Base-by-base conservation (phyloP, 1,140 invertebrate genomes). In the Sarcophaga bullata region DNA sequence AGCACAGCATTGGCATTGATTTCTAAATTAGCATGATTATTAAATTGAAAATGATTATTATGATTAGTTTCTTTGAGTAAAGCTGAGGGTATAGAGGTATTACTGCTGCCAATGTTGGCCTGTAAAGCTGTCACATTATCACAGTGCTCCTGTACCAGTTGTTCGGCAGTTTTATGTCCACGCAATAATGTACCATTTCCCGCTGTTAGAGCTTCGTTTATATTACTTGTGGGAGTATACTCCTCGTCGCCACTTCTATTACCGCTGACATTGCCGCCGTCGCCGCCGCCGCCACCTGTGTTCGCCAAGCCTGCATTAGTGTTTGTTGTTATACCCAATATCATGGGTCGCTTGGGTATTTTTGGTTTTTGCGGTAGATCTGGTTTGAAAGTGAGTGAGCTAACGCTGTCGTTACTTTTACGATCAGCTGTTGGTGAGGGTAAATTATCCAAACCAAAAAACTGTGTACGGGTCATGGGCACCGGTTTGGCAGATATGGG, bases 391-490 rank as follows among this genome's bases (percentile, higher is more conserved):
- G 84, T 86, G 4, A 89, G 84, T 80, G 87, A 88, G 17, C 84
- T 85, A 37, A 88, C 85, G 76, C 88, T 89, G 9, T 89, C 88
- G 0, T 83, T 87, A 73, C 88, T 89, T 82, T 85, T 86, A 15
- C 88, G 88, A 85, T 89, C 88, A 7, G 88, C 86, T n/a, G 87
- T 87, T 0, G 88, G 88, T 37, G 88, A 89, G 7, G 88, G 88
- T 68, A 89, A 76, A 72, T 86, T 89, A 62, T 89, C 88, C 80
- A 89, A 80, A 58, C 88, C 88, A 83, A 89, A 89, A 82, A 89
- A 89, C 81, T 89, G 88, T 17, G 88, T 89, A 52, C 88, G 85
- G 15, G 88, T 89, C 88, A 89, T 89, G 78, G 88, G 88, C 68
- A 89, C 88, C 7, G 88, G 88, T 83, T 89, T 89, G 49, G 81